These are phyloP conservation scores for Auanema freiburgensis DNA, from an alignment of 2,888 invertebrate species.

Conservation along the genomic window DNA sequence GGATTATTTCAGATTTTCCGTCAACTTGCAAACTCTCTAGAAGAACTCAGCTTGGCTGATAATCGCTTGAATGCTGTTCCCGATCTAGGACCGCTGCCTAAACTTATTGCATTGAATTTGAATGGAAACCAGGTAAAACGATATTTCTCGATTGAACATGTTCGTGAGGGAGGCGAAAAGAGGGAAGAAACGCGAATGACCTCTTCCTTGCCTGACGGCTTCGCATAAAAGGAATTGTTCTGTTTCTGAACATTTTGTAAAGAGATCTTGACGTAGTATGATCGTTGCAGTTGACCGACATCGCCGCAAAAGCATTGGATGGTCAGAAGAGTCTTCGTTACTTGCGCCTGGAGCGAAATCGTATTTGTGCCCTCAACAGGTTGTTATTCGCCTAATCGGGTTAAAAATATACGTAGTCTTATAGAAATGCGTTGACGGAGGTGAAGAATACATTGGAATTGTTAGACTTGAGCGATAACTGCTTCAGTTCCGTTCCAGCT, in stretches of 20 bases:
- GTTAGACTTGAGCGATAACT: conserved; percentile 82
- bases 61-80: conserved; percentile 51
- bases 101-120: conserved; percentile 38
- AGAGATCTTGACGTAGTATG: background rate
- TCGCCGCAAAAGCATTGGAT: conserved; percentile 35
- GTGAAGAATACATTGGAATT: conserved; percentile 70
- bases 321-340: conserved; percentile 39
- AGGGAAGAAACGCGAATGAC: background rate
- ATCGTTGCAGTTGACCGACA: conserved; percentile 30
- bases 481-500: conserved; percentile 78
- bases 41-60: conserved; percentile 46
- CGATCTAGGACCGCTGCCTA: conserved; percentile 34
- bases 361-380: conserved; percentile 49
- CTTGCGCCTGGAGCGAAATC: conserved; percentile 48
- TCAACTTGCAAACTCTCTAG: conserved; percentile 26
- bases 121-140: conserved; percentile 39
- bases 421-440: conserved; percentile 53
- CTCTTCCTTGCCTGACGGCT: background rate
- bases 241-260: background rate
- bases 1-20: conserved; percentile 25
- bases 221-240: background rate
- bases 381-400: conserved; percentile 22
- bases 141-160: background rate
- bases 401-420: background rate
- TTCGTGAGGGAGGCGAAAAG: background rate